These are phyloP conservation scores for Sinocyclocheilus grahami DNA, from an alignment of 2,113 vertebrate genomes.

Conservation along the genomic window DNA sequence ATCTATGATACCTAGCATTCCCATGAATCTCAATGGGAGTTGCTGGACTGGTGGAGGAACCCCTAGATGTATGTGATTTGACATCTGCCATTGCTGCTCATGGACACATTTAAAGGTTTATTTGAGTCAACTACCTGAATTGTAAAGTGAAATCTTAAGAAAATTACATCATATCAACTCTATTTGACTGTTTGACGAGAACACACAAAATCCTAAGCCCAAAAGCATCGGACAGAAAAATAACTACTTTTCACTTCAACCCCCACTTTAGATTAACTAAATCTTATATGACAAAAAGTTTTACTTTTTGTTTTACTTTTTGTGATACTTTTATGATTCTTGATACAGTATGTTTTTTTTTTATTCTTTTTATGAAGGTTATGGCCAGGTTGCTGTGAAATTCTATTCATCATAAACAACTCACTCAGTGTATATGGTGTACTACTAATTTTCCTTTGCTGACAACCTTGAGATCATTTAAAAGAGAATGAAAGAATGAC, in stretches of 20 bases:
- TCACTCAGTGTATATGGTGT: background rate
- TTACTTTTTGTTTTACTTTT: background rate
- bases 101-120: background rate
- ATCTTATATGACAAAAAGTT: background rate
- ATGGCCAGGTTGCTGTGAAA: background rate
- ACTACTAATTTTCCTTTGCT: background rate
- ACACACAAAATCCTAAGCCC: background rate
- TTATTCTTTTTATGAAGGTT: background rate
- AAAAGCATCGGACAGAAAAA: background rate
- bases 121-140: background rate
- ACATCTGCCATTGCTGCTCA: background rate
- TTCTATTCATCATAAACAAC: background rate
- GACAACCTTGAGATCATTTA: background rate
- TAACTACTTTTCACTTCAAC: background rate
- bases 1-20: background rate
- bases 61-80: background rate
- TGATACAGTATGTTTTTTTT: background rate
- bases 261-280: background rate
- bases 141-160: too few species aligned
- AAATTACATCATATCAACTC: background rate
- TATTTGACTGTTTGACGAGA: background rate
- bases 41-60: background rate
- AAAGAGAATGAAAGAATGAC: background rate
- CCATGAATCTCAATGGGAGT: background rate
- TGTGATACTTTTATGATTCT: too few species aligned